Evolutionary conservation across 2,113 vertebrate genomes (phyloP), one percentile per base, ranked within the genome.

Genomic region (Phrynocephalus versicolor): DNA sequence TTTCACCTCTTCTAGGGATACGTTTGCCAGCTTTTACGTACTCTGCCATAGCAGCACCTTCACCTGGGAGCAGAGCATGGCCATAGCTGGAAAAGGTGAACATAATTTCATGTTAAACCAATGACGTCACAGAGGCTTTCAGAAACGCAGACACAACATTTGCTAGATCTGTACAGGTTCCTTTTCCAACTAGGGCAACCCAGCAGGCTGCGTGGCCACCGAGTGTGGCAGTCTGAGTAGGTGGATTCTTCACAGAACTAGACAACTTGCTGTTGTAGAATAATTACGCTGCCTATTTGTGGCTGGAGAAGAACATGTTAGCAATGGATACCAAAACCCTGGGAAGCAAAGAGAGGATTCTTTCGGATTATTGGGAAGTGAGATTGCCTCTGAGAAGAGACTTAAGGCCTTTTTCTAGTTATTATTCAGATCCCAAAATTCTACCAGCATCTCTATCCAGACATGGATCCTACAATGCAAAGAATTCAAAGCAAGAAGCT

Each of bases 41-140:
- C 89, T 99, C 98, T 10, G 99, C 98, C 98, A 99, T 99, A 37
- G 98, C 98, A 58, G 98, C 98, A 88, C 99, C 99, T 95, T 99
- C 98, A 95, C 99, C 99, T 0, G 99, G 98, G 91, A 99, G 93
- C 89, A 99, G 95, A 2, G 99, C 98, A 2, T 99, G 99, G 57
- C 98, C 98, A 18, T 99, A 99, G 93, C 98, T 99, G 92, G 21
- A 84, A 74, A 71, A 85, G 19, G 81, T 8, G 35, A 72, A 72
- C 19, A 33, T 15, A 18, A 15, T 0, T 6, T 6, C 13, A 25
- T 27, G 25, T 51, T 58, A 70, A 18, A 73, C 0, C 55, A 33
- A 67, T 6, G 9, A 65, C 3, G 2, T 1, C 30, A 25, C 3
- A 45, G n/a, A 33, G 19, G 62, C 21, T 37, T 75, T 33, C 39